phyloP scores from a whole-genome alignment of 2,888 invertebrate species.

The Pharmacophagus antenor region DNA sequence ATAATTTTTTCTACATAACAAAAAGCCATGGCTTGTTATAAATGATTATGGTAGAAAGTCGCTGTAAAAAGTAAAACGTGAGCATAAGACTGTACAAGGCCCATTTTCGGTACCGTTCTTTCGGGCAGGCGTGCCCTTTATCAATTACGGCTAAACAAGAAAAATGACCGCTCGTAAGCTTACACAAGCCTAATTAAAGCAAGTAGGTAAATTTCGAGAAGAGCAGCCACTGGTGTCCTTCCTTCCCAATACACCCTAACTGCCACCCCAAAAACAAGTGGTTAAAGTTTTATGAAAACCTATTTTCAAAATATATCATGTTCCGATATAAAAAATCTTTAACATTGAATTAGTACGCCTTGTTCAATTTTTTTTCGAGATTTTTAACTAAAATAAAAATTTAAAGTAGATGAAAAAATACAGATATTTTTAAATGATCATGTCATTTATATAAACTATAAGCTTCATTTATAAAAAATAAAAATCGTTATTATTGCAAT shows the following conservation, averaged over 20 bases:
- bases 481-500: neutral
- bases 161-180: constrained; percentile 73
- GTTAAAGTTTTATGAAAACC: constrained; percentile 39
- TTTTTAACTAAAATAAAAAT: too few relatives aligned
- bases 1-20: neutral
- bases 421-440: neutral
- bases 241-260: constrained; percentile 40
- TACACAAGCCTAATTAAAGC: constrained; percentile 75
- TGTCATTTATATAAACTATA: too few relatives aligned
- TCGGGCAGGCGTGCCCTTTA: constrained; percentile 60
- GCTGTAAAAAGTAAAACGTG: constrained; percentile 9
- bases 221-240: constrained; percentile 50
- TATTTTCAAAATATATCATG: too few relatives aligned
- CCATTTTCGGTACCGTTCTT: constrained; percentile 51
- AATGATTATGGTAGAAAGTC: constrained; percentile 12
- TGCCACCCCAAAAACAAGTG: constrained; percentile 55
- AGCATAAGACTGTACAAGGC: constrained; percentile 28
- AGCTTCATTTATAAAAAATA: too few relatives aligned
- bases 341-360: neutral
- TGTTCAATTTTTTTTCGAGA: too few relatives aligned
- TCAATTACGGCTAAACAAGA: constrained; percentile 79
- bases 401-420: neutral
- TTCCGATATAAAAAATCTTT: too few relatives aligned
- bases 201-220: constrained; percentile 72
- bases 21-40: neutral